phyloP scores from a whole-genome alignment of 2,888 invertebrate genomes.

The Onthophagus sagittarius region DNA sequence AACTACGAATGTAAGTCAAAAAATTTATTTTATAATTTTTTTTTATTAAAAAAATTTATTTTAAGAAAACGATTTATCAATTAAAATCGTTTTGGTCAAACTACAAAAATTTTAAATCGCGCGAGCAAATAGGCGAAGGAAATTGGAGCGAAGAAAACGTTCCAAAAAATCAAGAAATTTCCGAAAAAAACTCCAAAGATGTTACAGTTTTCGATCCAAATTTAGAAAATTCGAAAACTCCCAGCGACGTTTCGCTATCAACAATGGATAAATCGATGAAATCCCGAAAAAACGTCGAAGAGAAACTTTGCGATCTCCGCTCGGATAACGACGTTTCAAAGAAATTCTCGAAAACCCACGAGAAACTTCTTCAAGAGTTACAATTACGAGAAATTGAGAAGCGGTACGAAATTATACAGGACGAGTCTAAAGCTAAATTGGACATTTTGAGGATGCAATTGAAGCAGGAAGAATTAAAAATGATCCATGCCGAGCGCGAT shows the following conservation, averaged over 20 bases:
- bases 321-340: background rate
- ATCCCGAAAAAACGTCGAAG: background rate
- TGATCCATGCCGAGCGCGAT: background rate
- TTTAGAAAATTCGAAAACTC: background rate
- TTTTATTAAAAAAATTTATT: background rate
- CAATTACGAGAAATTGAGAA: background rate
- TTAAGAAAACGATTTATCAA: background rate
- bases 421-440: background rate
- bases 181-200: background rate
- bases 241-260: background rate
- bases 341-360: background rate
- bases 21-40: background rate
- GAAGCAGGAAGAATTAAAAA: background rate
- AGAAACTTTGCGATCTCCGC: background rate
- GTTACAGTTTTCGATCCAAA: background rate
- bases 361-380: background rate
- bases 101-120: background rate
- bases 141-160: background rate
- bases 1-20: background rate
- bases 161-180: background rate
- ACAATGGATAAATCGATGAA: background rate
- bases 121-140: background rate
- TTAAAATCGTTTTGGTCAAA: background rate
- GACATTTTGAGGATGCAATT: background rate
- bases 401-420: background rate